Percentiles rank a stretch among this genome's conserved stretches.
Evolutionary conservation across 2,888 invertebrate genomes (phyloP).

Genomic region (Heliconius ethilla): DNA sequence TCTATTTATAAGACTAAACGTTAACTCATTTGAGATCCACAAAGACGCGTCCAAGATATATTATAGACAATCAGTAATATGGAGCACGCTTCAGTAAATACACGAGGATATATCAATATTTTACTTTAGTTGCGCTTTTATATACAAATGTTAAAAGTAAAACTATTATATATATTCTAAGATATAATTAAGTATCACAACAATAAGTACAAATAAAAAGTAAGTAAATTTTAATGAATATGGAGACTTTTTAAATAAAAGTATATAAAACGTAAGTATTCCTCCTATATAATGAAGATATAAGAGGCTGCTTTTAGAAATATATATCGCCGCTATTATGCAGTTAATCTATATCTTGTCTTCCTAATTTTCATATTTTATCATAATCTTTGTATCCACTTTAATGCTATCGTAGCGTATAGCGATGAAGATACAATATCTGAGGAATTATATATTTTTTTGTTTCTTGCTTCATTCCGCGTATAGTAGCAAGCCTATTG

Average conservation of each 20-base stretch:
- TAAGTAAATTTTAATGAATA: neutral
- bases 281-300: neutral
- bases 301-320: neutral
- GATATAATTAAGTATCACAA: neutral
- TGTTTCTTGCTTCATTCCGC: no score
- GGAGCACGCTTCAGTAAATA: neutral
- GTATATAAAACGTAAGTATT: neutral
- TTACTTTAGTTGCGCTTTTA: neutral
- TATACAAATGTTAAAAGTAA: no score
- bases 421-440: neutral
- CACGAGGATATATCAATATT: neutral
- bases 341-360: neutral
- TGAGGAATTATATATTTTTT: neutral
- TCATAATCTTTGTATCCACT: neutral
- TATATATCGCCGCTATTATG: neutral
- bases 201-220: neutral
- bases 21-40: constrained; percentile 17
- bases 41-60: neutral
- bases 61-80: neutral
- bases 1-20: constrained; percentile 29
- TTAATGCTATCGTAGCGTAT: neutral
- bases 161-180: no score
- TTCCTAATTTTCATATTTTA: constrained; percentile 6
- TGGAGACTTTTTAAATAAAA: neutral
- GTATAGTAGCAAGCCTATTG: no score